Conservation (phyloP, 1,140 invertebrate genomes). For the Saccostrea glomerata region DNA sequence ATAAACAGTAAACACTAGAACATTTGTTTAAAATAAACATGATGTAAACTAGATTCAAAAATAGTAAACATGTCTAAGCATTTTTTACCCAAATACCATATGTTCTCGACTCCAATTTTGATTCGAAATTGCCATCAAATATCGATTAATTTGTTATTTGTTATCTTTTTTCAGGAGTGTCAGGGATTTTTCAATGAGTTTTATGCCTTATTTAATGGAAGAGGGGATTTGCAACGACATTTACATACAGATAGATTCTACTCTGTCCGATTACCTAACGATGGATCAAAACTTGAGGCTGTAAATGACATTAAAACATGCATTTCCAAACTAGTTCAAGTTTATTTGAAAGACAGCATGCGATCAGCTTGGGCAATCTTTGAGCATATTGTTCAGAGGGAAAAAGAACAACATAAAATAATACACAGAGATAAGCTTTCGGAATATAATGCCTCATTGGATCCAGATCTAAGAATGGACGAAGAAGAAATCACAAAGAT, state of each 20-base stretch:
- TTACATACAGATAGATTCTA: neutral
- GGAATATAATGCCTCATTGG: neutral
- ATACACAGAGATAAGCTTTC: too few species aligned
- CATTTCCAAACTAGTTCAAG: neutral
- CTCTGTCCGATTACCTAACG: neutral
- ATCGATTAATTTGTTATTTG: too few species aligned
- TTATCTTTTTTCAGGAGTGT: too few species aligned
- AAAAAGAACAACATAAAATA: too few species aligned
- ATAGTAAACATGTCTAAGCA: too few species aligned
- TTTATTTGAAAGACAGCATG: neutral
- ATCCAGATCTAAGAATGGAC: neutral
- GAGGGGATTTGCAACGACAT: neutral
- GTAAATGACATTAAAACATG: neutral
- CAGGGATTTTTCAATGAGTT: neutral
- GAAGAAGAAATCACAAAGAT: neutral
- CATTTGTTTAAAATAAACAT: too few species aligned
- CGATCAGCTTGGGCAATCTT: neutral
- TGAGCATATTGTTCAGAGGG: neutral
- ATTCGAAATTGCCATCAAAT: too few species aligned
- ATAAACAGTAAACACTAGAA: too few species aligned
- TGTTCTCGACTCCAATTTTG: too few species aligned
- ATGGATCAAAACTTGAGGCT: neutral
- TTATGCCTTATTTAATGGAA: neutral
- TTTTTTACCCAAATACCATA: too few species aligned
- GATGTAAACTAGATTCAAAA: too few species aligned